Evolutionary conservation across 2,888 invertebrate genomes (phyloP).

Genomic region (Sericinus montela): DNA sequence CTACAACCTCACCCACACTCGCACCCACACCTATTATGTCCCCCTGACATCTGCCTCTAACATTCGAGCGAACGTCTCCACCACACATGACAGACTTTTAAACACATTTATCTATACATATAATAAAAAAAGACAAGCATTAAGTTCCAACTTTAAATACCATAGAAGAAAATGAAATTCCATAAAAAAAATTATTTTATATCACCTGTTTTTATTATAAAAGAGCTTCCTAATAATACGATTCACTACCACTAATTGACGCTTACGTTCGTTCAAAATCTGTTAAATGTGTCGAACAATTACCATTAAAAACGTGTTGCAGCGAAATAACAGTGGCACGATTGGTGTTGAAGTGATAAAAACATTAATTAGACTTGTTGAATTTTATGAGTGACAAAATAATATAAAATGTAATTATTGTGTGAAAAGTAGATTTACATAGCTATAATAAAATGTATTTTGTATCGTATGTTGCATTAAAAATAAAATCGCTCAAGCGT

Average conservation of each 20-base stretch:
- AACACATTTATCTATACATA: background rate
- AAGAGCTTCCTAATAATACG: constrained; percentile 28
- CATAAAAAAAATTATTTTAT: constrained; percentile 26
- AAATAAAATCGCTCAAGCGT: constrained; percentile 36
- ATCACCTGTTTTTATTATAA: constrained; percentile 23
- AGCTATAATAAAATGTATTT: constrained; percentile 41
- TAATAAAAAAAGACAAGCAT: too few relatives aligned
- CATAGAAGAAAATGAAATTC: constrained; percentile 13
- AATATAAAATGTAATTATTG: constrained; percentile 38
- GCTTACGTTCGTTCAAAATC: constrained; percentile 25
- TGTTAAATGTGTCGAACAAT: constrained; percentile 19
- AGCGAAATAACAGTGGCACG: constrained; percentile 26
- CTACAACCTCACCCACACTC: constrained; percentile 24
- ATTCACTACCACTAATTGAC: constrained; percentile 22
- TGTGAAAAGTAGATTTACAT: constrained; percentile 46
- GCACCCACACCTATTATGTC: constrained; percentile 21
- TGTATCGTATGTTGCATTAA: constrained; percentile 36
- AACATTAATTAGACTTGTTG: constrained; percentile 28
- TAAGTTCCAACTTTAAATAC: background rate
- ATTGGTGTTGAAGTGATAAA: constrained; percentile 26
- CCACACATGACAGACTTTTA: constrained; percentile 61
- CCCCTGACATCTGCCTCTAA: constrained; percentile 48
- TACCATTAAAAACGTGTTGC: background rate
- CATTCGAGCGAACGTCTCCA: constrained; percentile 42
- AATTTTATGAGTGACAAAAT: constrained; percentile 38